Base-by-base conservation (phyloP, 2,797 vertebrate species). In the Esox lucius region DNA sequence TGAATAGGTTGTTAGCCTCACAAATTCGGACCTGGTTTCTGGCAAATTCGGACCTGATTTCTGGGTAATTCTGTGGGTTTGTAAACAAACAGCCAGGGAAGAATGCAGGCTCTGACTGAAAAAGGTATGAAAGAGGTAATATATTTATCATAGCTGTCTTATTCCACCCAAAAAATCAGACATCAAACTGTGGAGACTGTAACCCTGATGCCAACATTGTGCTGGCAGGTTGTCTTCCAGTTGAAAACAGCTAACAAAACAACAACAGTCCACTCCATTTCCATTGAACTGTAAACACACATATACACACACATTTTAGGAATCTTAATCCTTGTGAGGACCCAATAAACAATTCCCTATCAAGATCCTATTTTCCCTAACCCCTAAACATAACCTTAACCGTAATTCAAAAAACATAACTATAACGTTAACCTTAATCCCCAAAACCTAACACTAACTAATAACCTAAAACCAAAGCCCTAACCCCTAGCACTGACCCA, bases 1-100 rank as follows among this genome's bases (percentile, higher is more conserved):
- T 83, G 85, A 83, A 62, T 83, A 70, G 75, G 75, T 83, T 86
- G 77, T 68, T 26, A 75, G 80, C 77, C 74, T 49, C 79, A 81
- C 75, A 3, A 39, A 39, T 39, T 39, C 35, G 7, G 35, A 39
- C 4, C 68, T 86, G 74, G n/a, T 83, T 79, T 80, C 75, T 17
- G 1, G 75, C 73, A 3, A 39, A 39, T 39, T 39, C 35, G 7
- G 35, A 39, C 35, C 68, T 86, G 74, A 42, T 79, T 82, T 82
- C 76, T 76, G 74, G 79, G 72, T 72, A 70, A 79, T 80, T 86
- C 81, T 72, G 81, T 49, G 71, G 70, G 81, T 84, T 81, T 76
- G 81, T 77, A 88, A 88, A 85, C 77, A 81, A 78, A 72, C 73
- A 81, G 70, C 65, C 68, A 42, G 72, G 15, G 78, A 80, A 68